A percentile compares a stretch with the other conserved stretches of the same genome.
These are phyloP conservation scores for Cinara cedri DNA, from an alignment of 2,888 invertebrate species.

Conservation along the genomic window DNA sequence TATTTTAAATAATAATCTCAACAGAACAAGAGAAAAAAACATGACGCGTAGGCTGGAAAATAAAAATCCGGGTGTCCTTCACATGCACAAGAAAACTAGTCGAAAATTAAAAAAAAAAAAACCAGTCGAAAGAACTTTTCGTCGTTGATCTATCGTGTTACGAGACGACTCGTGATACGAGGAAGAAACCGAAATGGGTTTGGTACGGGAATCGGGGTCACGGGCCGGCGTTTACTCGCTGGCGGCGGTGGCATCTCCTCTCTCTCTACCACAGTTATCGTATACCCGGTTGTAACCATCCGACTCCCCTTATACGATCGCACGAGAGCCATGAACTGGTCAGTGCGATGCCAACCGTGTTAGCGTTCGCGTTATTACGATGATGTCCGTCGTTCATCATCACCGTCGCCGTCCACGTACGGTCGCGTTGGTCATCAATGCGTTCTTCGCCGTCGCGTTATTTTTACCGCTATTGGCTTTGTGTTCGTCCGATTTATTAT, in stretches of 20 bases:
- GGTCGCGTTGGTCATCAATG: no score
- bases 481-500: not conserved
- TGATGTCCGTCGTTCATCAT: conserved; percentile 70
- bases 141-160: no score
- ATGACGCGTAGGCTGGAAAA: no score
- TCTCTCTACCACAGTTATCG: not conserved
- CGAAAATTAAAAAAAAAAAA: no score
- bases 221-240: no score
- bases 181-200: no score
- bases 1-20: no score
- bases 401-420: conserved; percentile 65
- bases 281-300: conserved; percentile 6
- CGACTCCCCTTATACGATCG: not conserved
- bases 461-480: not conserved
- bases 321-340: conserved; percentile 7
- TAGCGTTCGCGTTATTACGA: conserved; percentile 32
- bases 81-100: not conserved
- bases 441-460: not conserved
- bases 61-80: not conserved
- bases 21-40: no score
- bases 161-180: no score
- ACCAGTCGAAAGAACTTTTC: no score
- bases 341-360: conserved; percentile 55
- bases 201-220: no score
- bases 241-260: not conserved